Evolutionary conservation across 2,797 vertebrate genomes (phyloP), one percentile per base, ranked within the genome.

Genomic region (Distichodus sexfasciatus): DNA sequence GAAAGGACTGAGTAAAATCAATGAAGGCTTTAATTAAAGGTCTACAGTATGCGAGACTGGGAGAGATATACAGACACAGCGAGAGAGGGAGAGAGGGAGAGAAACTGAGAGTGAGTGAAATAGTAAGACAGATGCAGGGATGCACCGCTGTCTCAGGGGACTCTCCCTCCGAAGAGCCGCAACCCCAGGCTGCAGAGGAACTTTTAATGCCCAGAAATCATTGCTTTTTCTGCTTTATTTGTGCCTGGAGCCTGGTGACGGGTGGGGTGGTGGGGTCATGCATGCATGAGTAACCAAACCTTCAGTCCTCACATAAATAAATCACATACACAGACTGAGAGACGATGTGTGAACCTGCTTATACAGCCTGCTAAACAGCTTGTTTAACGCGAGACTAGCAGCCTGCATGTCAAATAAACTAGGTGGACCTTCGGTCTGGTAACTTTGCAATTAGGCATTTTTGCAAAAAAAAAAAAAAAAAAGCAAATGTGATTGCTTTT

Each of bases 11-110:
- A 23, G 43, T 11, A 62, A 78, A 83, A 75, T 79, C 71, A 57
- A 80, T 76, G 62, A 46, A 46, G 36, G 61, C 75, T 75, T 75
- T 81, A 83, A 83, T 77, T 79, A 79, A 51, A 69, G 74, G 66
- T 66, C 58, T 46, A 36, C 33, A 69, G 54, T 28, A 41, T 77
- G 44, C n/a, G 14, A 19, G 19, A 26, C 19, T 2, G 21, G 5
- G 55, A 14, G 33, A 24, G 19, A 38, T 31, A 23, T 17, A 4
- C 17, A 24, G 5, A 24, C 12, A 38, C 38, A 3, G 36, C 21
- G 15, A 14, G 43, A 40, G 17, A 28, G 35, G 23, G 1, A 36
- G 43, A 38, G 6, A 38, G n/a, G 23, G 24, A 8, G 31, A 21
- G 40, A 31, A 33, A 33, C 14, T 41, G 26, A 63, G 24, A 28